These are phyloP conservation scores for Protophormia terraenovae DNA, from an alignment of 2,888 invertebrate genomes.

Conservation along the genomic window DNA sequence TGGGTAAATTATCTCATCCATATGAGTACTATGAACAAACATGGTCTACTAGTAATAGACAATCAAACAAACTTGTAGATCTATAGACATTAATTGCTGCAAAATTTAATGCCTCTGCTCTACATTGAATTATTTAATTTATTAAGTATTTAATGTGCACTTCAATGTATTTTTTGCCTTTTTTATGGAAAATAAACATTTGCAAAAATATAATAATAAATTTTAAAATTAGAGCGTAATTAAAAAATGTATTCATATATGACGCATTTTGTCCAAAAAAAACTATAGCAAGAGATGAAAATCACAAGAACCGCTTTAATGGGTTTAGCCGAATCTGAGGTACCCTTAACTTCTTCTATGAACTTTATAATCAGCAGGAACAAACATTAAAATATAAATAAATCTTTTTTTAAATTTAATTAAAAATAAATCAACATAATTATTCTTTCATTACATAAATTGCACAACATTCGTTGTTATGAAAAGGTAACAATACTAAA, in stretches of 20 bases:
- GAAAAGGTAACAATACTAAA: too few species aligned
- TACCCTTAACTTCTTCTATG: too few species aligned
- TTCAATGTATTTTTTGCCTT: not conserved
- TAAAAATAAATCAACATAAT: too few species aligned
- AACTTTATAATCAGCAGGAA: too few species aligned
- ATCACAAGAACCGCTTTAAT: not conserved
- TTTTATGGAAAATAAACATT: constrained; percentile 5
- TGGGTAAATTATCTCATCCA: constrained; percentile 32
- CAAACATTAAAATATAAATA: too few species aligned
- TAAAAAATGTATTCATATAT: not conserved
- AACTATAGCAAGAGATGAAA: not conserved
- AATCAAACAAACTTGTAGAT: constrained; percentile 19
- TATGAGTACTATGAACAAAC: constrained; percentile 16
- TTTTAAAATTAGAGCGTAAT: not conserved
- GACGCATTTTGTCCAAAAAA: not conserved
- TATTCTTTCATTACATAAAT: too few species aligned
- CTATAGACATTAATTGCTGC: constrained; percentile 37
- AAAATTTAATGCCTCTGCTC: constrained; percentile 30
- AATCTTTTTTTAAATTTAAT: too few species aligned
- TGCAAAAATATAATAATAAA: not conserved
- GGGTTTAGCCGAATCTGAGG: not conserved
- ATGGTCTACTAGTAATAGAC: not conserved
- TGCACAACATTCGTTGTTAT: too few species aligned
- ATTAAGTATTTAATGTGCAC: constrained; percentile 14
- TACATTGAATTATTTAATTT: constrained; percentile 36